Conservation (phyloP, 2,113 vertebrate genomes). For the Tragulus kanchil region DNA sequence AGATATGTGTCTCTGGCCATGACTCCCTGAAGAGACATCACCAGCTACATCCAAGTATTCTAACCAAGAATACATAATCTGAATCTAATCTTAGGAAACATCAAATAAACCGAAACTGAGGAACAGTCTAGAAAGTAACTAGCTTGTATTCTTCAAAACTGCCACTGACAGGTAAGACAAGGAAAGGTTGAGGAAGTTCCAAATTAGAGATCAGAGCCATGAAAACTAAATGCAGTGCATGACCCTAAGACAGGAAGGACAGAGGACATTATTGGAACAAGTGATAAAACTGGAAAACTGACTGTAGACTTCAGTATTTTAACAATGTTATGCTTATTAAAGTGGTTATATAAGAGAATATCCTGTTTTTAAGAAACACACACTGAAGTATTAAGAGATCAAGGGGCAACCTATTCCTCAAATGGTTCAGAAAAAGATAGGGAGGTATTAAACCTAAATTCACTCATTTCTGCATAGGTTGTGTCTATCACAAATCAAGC, state of each 20-base stretch:
- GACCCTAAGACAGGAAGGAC: neutral
- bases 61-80: neutral
- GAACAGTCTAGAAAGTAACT: slow-evolving; percentile 37
- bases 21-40: neutral
- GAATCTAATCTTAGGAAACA: slow-evolving; percentile 21
- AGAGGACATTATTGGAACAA: neutral
- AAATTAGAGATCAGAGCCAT: slow-evolving; percentile 24
- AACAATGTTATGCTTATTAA: slow-evolving; percentile 26
- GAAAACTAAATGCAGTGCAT: slow-evolving; percentile 4
- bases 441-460: slow-evolving; percentile 1
- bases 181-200: slow-evolving; percentile 1
- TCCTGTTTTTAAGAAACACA: slow-evolving; percentile 32
- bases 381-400: neutral
- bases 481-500: slow-evolving; percentile 14
- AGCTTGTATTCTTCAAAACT: slow-evolving; percentile 42
- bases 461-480: neutral
- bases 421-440: neutral
- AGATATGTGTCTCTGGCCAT: neutral
- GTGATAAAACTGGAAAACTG: slow-evolving; percentile 1
- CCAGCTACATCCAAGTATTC: neutral
- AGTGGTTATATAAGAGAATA: slow-evolving; percentile 17
- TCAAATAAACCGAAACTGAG: slow-evolving; percentile 10
- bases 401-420: neutral
- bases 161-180: slow-evolving; percentile 8
- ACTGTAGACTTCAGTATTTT: slow-evolving; percentile 36